A percentile compares a stretch with the other conserved stretches of the same genome.
Evolutionary conservation across 2,888 invertebrate genomes (phyloP).

Genomic region (Catocala sponsa): DNA sequence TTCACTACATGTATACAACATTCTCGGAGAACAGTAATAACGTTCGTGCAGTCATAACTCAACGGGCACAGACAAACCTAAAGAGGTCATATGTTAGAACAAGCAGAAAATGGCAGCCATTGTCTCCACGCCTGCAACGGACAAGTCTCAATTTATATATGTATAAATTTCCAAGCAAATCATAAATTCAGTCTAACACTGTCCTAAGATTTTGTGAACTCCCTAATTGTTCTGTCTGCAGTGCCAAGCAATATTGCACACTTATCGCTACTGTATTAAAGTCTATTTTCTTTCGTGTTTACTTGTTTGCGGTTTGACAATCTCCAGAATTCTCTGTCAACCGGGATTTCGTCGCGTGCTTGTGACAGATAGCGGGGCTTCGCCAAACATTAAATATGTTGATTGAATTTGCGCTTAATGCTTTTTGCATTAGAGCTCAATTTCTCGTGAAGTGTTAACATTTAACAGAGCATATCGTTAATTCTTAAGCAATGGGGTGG

Average conservation of each 20-base stretch:
- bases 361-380: conserved; percentile 38
- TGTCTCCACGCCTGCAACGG: conserved; percentile 25
- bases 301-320: not conserved
- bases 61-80: conserved; percentile 25
- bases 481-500: conserved; percentile 8
- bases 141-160: conserved; percentile 31
- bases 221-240: conserved; percentile 3
- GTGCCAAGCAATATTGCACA: not conserved
- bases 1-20: too few species aligned
- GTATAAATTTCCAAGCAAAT: conserved; percentile 30
- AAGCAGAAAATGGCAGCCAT: conserved; percentile 28
- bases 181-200: conserved; percentile 27
- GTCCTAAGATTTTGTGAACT: conserved; percentile 14
- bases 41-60: conserved; percentile 19
- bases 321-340: conserved; percentile 28
- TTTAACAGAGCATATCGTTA: not conserved
- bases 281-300: conserved; percentile 13
- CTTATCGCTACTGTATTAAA: conserved; percentile 8
- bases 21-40: conserved; percentile 19
- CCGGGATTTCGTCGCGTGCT: conserved; percentile 32
- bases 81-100: conserved; percentile 18
- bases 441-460: conserved; percentile 4
- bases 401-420: conserved; percentile 25
- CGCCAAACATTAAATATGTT: conserved; percentile 18
- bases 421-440: conserved; percentile 13